Percentiles rank a stretch among this genome's conserved stretches.
Conservation (phyloP, 2,888 invertebrate species). For the Eumacrocentrus americanus region DNA sequence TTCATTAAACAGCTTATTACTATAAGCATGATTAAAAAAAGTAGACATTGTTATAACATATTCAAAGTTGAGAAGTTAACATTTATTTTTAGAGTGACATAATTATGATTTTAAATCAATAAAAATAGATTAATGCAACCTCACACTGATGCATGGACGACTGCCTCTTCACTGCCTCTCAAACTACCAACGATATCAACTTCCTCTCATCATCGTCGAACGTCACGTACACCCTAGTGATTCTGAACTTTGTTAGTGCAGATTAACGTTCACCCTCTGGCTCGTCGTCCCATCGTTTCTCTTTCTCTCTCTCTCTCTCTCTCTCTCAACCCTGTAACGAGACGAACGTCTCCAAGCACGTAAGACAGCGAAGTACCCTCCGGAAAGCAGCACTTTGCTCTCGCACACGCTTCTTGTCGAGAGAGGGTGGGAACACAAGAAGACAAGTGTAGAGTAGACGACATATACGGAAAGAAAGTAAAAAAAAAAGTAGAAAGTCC, state of each 20-base stretch:
- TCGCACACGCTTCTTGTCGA: slow-evolving; percentile 10
- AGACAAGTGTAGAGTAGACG: slow-evolving; percentile 12
- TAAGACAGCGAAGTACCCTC: slow-evolving; percentile 26
- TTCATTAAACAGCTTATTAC: too few relatives aligned
- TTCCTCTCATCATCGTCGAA: slow-evolving; percentile 12
- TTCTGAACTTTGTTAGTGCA: slow-evolving; percentile 8
- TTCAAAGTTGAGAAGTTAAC: too few relatives aligned
- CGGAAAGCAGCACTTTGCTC: slow-evolving; percentile 27
- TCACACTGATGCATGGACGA: too few relatives aligned
- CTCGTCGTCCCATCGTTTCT: neutral
- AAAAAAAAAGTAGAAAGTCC: slow-evolving; percentile 16
- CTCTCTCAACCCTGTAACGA: slow-evolving; percentile 21
- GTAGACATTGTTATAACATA: too few relatives aligned
- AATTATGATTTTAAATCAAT: too few relatives aligned
- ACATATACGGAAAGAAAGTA: slow-evolving; percentile 14
- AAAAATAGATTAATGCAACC: too few relatives aligned
- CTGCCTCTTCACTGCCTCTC: too few relatives aligned
- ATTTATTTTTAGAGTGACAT: too few relatives aligned
- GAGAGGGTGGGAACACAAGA: neutral
- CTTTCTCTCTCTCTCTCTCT: neutral
- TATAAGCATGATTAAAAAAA: too few relatives aligned
- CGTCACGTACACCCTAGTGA: slow-evolving; percentile 17
- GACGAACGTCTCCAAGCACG: slow-evolving; percentile 31
- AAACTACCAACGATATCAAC: neutral
- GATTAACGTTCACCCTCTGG: slow-evolving; percentile 5